Conservation (phyloP, 2,113 vertebrate species). For the Takifugu flavidus region DNA sequence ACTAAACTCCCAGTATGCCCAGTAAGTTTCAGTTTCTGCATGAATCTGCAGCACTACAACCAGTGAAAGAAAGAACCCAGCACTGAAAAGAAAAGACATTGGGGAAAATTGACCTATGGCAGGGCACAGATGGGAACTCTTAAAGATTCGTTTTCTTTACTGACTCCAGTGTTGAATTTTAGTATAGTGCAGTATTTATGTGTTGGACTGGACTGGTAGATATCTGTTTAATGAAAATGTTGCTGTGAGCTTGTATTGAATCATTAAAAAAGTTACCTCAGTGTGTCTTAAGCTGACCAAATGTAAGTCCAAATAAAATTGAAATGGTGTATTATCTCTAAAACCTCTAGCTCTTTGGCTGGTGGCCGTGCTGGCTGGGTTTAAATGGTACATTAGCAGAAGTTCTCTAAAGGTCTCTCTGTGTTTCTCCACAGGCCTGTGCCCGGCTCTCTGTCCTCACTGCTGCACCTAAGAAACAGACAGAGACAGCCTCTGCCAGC, state of each 20-base stretch:
- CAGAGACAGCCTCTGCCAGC: conserved; percentile 98
- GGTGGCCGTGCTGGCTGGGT: no score
- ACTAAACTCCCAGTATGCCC: conserved; percentile 33
- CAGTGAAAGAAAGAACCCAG: conserved; percentile 12
- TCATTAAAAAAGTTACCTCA: no score
- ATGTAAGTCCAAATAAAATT: not conserved
- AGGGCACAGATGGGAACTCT: no score
- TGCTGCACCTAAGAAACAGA: conserved; percentile 97
- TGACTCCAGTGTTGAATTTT: no score
- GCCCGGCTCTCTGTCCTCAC: conserved; percentile 95
- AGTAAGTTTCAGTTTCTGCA: conserved; percentile 14
- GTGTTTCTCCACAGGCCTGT: conserved; percentile 81
- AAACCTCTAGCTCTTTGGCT: not conserved
- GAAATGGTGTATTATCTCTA: not conserved
- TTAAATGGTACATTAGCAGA: no score
- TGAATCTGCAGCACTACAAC: conserved; percentile 8
- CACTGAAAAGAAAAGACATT: not conserved
- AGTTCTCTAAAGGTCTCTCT: not conserved
- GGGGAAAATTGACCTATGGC: not conserved
- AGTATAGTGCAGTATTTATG: no score
- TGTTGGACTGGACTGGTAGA: no score
- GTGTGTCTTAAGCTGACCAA: not conserved
- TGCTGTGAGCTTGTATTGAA: no score
- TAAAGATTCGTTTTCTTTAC: no score
- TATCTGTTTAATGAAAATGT: no score